Conservation (phyloP, 2,113 vertebrate species). For the Pluvialis apricaria region DNA sequence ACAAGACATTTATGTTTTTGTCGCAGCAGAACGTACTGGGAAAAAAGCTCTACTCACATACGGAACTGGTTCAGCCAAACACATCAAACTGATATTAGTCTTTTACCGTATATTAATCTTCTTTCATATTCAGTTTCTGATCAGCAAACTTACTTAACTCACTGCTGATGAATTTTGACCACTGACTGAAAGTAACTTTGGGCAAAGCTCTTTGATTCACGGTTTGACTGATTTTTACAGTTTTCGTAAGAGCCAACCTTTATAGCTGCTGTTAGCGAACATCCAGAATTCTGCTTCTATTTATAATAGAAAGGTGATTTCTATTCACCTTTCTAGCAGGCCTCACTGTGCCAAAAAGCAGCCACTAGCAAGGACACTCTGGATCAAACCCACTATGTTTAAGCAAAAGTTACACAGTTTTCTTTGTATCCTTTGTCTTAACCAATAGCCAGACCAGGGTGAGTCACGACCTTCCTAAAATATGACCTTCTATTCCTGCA, state of each 20-base stretch:
- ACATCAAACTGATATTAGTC: neutral
- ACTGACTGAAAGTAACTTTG: neutral
- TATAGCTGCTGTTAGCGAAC: neutral
- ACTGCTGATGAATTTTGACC: neutral
- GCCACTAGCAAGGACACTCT: neutral
- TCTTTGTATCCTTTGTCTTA: neutral
- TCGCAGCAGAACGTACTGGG: neutral
- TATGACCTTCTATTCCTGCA: neutral
- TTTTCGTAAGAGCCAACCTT: neutral
- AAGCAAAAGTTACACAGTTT: neutral
- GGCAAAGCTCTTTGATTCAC: neutral
- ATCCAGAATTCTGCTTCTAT: neutral
- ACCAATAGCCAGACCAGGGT: neutral
- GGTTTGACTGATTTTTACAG: neutral
- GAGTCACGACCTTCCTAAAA: neutral
- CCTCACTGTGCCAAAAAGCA: neutral
- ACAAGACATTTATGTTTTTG: neutral
- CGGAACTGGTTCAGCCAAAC: neutral
- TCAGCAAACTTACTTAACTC: neutral
- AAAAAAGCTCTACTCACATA: neutral
- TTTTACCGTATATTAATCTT: neutral
- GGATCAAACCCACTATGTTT: neutral
- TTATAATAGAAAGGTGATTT: neutral
- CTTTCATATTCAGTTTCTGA: neutral
- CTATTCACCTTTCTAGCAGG: neutral